phyloP scores from a whole-genome alignment of 2,113 vertebrate species.

The Chloroceryle aenea region DNA sequence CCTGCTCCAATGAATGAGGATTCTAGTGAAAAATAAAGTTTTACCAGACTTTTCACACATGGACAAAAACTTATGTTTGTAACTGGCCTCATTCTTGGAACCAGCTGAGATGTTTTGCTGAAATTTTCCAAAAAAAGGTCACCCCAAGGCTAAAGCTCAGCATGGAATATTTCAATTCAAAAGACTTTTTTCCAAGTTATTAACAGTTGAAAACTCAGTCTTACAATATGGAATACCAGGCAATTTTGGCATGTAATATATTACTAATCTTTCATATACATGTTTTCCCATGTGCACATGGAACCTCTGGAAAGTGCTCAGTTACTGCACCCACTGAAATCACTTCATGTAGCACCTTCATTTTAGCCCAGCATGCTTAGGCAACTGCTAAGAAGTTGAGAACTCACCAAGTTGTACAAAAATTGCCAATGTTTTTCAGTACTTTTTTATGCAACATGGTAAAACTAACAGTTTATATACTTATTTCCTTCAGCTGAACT shows the following conservation, averaged over 20 bases:
- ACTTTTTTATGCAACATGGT: neutral
- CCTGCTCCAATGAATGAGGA: neutral
- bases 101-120: neutral
- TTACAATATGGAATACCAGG: neutral
- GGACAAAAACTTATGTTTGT: neutral
- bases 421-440: neutral
- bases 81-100: constrained; percentile 2
- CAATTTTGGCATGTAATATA: neutral
- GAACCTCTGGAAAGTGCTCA: neutral
- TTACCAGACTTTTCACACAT: neutral
- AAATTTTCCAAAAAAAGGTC: neutral
- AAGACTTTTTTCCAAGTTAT: neutral
- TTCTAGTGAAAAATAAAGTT: neutral
- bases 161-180: neutral
- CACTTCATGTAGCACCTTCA: neutral
- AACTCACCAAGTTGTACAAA: neutral
- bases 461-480: neutral
- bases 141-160: neutral
- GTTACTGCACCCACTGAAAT: neutral
- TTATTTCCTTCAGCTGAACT: neutral
- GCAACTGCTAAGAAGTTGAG: neutral
- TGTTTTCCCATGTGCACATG: neutral
- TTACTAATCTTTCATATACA: neutral
- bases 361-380: neutral
- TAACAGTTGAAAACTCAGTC: neutral